phyloP scores from a whole-genome alignment of 2,113 vertebrate species.

The Glaucomys volans region DNA sequence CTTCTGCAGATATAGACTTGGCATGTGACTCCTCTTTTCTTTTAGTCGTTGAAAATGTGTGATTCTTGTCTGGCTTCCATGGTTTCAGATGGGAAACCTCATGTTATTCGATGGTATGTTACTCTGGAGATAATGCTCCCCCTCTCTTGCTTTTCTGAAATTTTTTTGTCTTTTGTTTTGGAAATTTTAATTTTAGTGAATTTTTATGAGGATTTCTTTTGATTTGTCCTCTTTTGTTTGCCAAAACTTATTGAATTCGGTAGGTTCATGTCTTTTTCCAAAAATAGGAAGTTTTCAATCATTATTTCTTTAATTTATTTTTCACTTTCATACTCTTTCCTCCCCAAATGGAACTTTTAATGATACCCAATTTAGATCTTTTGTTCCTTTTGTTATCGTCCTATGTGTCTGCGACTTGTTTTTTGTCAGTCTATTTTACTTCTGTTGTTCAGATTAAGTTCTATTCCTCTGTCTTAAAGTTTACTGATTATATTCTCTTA shows the following conservation, averaged over 20 bases:
- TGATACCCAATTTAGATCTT: not conserved
- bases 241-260: not conserved
- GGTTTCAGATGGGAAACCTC: not conserved
- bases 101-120: not conserved
- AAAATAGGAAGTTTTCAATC: not conserved
- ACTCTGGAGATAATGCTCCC: not conserved
- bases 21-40: not conserved
- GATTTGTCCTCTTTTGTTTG: too few relatives aligned
- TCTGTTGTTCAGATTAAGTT: not conserved
- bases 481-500: not conserved
- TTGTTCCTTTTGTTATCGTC: too few relatives aligned
- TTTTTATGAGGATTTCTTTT: not conserved
- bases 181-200: not conserved
- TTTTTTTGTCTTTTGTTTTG: not conserved
- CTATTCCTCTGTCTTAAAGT: not conserved
- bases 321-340: too few relatives aligned
- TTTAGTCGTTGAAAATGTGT: not conserved
- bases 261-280: not conserved
- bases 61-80: not conserved
- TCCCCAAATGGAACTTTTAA: not conserved
- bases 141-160: not conserved
- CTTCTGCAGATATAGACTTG: not conserved
- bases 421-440: not conserved
- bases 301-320: not conserved
- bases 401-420: not conserved